Percentiles rank a stretch among this genome's conserved stretches.
phyloP scores from a whole-genome alignment of 2,797 vertebrate genomes.

The Spondyliosoma cantharus region DNA sequence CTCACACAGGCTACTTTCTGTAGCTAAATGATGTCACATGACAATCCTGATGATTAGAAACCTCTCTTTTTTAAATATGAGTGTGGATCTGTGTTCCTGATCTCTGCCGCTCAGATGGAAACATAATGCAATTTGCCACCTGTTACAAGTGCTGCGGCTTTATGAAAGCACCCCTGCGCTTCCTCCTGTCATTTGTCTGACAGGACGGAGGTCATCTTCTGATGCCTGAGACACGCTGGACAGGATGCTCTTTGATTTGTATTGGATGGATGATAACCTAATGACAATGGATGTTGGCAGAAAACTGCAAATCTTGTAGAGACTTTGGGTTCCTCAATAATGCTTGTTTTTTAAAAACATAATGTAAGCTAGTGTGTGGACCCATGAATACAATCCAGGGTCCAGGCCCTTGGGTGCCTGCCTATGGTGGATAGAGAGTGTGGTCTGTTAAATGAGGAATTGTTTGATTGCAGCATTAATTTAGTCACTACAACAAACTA shows the following conservation, averaged over 20 bases:
- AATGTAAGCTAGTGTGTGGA: constrained; percentile 14
- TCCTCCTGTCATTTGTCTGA: constrained; percentile 83
- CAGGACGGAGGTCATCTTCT: constrained; percentile 77
- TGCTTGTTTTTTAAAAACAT: constrained; percentile 1
- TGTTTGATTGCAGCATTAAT: background rate
- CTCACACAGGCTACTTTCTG: constrained; percentile 79
- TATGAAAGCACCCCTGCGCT: constrained; percentile 82
- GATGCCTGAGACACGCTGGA: constrained; percentile 69
- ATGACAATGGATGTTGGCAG: constrained; percentile 60
- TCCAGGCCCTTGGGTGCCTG: background rate
- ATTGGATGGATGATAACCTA: constrained; percentile 71
- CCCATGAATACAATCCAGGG: constrained; percentile 14
- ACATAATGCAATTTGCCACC: constrained; percentile 85
- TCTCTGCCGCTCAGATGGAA: constrained; percentile 80
- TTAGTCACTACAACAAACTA: background rate
- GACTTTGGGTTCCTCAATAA: constrained; percentile 23
- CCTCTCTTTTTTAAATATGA: constrained; percentile 83
- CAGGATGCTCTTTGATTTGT: constrained; percentile 74
- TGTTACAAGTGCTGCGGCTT: constrained; percentile 85
- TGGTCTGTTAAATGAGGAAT: background rate
- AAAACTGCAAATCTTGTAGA: constrained; percentile 51
- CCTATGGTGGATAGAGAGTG: background rate
- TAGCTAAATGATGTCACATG: constrained; percentile 84
- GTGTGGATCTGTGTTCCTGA: constrained; percentile 79
- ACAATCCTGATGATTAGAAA: constrained; percentile 85